Percentiles rank a stretch among this genome's conserved stretches.
phyloP scores from a whole-genome alignment of 2,797 vertebrate species.

The Cephalopachus bancanus region DNA sequence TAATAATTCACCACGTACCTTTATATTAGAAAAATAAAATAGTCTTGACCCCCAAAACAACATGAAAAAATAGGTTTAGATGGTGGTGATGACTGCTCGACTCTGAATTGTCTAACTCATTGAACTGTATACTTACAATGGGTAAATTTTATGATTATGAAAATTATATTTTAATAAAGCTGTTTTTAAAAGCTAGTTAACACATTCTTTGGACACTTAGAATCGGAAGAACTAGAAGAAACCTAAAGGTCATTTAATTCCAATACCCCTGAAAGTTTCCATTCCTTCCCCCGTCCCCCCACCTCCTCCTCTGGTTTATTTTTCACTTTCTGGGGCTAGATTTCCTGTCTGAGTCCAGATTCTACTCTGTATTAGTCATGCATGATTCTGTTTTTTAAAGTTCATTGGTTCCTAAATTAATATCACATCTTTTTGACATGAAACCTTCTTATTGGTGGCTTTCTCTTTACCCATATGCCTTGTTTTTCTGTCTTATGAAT shows the following conservation, averaged over 20 bases:
- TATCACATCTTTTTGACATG: slow-evolving; percentile 9
- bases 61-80: not conserved
- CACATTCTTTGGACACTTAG: not conserved
- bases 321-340: not conserved
- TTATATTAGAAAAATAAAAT: slow-evolving; percentile 64
- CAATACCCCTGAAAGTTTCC: not conserved
- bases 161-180: slow-evolving; percentile 19
- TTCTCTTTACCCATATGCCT: slow-evolving; percentile 28
- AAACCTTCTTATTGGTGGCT: slow-evolving; percentile 39
- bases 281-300: not conserved
- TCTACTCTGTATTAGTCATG: slow-evolving; percentile 50
- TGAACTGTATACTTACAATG: slow-evolving; percentile 12
- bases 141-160: slow-evolving; percentile 54
- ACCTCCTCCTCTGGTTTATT: not conserved
- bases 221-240: not conserved
- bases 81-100: not conserved
- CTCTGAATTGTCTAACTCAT: slow-evolving; percentile 23
- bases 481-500: slow-evolving; percentile 48
- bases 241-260: slow-evolving; percentile 11
- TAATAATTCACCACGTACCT: not conserved
- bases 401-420: slow-evolving; percentile 54
- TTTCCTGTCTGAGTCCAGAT: slow-evolving; percentile 59
- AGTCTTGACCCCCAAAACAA: not conserved
- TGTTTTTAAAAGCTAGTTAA: slow-evolving; percentile 28
- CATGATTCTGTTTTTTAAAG: slow-evolving; percentile 37